Evolutionary conservation across 2,888 invertebrate species (phyloP).

Genomic region (Xestia rhomboidea): DNA sequence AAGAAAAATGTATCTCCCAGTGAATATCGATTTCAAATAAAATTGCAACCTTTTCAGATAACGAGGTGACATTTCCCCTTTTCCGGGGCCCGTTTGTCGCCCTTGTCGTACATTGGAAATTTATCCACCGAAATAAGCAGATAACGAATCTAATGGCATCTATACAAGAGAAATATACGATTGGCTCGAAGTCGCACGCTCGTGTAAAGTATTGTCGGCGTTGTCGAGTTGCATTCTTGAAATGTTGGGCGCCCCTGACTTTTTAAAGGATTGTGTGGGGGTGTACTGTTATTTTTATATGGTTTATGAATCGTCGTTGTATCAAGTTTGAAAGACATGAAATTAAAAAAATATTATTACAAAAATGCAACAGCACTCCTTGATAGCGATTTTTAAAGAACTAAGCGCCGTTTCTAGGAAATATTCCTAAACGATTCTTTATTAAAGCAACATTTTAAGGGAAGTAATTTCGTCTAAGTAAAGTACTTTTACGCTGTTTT

Average conservation of each 20-base stretch:
- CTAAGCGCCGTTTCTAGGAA: background rate
- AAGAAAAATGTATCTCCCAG: conserved; percentile 82
- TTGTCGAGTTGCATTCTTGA: conserved; percentile 69
- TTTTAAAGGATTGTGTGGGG: conserved; percentile 28
- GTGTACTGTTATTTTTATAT: conserved; percentile 13
- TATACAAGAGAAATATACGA: conserved; percentile 76
- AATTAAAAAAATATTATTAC: background rate
- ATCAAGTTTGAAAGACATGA: background rate
- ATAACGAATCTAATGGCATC: conserved; percentile 88
- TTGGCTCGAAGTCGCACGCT: conserved; percentile 74
- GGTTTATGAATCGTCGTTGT: background rate
- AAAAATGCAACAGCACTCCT: background rate
- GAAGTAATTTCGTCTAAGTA: background rate
- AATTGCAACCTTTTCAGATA: conserved; percentile 91
- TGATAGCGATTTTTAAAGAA: background rate
- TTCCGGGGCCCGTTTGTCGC: conserved; percentile 85
- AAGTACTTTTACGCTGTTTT: conserved; percentile 1
- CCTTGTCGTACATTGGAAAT: conserved; percentile 85
- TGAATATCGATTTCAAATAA: conserved; percentile 91
- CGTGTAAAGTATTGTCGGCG: conserved; percentile 62
- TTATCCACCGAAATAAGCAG: conserved; percentile 90
- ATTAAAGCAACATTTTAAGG: background rate
- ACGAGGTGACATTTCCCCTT: conserved; percentile 90
- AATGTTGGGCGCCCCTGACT: conserved; percentile 55
- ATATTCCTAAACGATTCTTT: background rate